phyloP scores from a whole-genome alignment of 2,797 vertebrate genomes.

The Notolabrus celidotus region DNA sequence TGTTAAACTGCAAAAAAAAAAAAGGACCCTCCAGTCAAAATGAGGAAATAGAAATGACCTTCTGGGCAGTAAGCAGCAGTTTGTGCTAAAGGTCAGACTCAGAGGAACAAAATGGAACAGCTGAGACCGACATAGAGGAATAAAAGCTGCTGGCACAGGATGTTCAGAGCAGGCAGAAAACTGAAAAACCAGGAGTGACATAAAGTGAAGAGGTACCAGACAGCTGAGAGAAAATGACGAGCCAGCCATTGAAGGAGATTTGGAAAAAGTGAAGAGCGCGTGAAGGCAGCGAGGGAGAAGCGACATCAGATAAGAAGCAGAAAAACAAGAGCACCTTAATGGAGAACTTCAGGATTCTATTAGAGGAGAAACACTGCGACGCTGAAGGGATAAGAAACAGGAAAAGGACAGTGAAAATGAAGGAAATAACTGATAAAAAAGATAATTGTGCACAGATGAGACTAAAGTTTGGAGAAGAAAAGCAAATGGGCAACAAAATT shows the following conservation, averaged over 20 bases:
- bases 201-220: slow-evolving; percentile 7
- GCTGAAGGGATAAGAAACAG: slow-evolving; percentile 12
- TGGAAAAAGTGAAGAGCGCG: slow-evolving; percentile 22
- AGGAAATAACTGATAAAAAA: slow-evolving; percentile 48
- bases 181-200: slow-evolving; percentile 2
- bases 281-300: slow-evolving; percentile 22
- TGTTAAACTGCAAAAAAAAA: slow-evolving; percentile 39
- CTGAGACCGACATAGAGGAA: slow-evolving; percentile 20
- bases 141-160: slow-evolving; percentile 25
- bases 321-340: slow-evolving; percentile 58
- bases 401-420: slow-evolving; percentile 43
- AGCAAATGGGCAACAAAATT: not conserved
- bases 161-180: slow-evolving; percentile 11
- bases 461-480: slow-evolving; percentile 13
- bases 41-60: slow-evolving; percentile 63
- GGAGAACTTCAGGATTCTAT: slow-evolving; percentile 52
- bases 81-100: slow-evolving; percentile 55
- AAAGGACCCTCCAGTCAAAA: slow-evolving; percentile 38
- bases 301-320: slow-evolving; percentile 57
- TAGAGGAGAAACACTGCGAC: slow-evolving; percentile 43
- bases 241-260: slow-evolving; percentile 19
- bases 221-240: slow-evolving; percentile 24
- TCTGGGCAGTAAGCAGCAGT: slow-evolving; percentile 37
- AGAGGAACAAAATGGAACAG: slow-evolving; percentile 42
- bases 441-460: slow-evolving; percentile 30